phyloP scores from a whole-genome alignment of 2,113 vertebrate species.

The Gallinago undulata region DNA sequence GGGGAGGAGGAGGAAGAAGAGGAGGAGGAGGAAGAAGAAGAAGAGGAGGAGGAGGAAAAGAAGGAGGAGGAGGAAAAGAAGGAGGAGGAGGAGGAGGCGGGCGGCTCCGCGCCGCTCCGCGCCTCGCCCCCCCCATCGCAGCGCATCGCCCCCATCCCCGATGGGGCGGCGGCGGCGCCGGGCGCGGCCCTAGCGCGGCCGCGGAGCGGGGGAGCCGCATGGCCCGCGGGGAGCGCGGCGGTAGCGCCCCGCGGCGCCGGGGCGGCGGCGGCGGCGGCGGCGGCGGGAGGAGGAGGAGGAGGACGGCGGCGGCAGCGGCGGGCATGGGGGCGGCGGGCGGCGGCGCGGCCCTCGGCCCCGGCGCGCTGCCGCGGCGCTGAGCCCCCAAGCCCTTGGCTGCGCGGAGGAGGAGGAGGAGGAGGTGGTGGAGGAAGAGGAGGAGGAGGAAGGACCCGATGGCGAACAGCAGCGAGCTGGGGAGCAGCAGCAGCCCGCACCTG shows the following conservation, averaged over 20 bases:
- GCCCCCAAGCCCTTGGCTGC: background rate
- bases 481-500: conserved; percentile 82
- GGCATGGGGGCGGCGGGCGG: conserved; percentile 17
- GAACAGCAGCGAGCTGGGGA: conserved; percentile 84
- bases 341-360: background rate
- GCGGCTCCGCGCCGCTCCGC: background rate
- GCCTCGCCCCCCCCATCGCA: background rate
- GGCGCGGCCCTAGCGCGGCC: background rate
- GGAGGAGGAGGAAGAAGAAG: too few species aligned
- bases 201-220: conserved; percentile 6
- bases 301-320: background rate
- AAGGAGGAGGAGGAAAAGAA: too few species aligned
- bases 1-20: too few species aligned
- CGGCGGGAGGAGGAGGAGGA: background rate
- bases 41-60: too few species aligned
- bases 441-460: conserved; percentile 79
- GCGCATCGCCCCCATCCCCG: background rate
- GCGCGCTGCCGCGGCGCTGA: background rate
- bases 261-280: background rate
- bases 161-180: conserved; percentile 23
- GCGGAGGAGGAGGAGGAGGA: background rate
- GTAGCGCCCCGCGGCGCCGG: conserved; percentile 20
- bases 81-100: too few species aligned
- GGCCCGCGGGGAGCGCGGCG: background rate
- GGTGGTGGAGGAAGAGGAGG: background rate